phyloP scores from a whole-genome alignment of 2,113 vertebrate genomes.

The Erinaceus europaeus region DNA sequence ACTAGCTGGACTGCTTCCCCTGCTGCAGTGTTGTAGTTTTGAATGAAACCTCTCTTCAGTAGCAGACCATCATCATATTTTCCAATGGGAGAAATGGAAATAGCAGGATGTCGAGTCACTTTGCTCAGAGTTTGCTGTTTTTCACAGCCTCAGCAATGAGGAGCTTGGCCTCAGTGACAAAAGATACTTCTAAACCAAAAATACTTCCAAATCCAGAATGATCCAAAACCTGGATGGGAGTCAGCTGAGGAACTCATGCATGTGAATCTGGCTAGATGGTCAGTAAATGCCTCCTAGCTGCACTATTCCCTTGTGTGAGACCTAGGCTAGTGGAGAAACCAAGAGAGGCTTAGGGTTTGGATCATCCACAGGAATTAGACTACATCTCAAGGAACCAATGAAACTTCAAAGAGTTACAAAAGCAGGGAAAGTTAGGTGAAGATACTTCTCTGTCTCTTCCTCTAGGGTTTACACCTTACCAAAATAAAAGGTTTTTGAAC shows the following conservation, averaged over 20 bases:
- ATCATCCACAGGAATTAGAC: background rate
- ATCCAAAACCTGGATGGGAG: background rate
- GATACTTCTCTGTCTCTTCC: background rate
- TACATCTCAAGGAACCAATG: background rate
- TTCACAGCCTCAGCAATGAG: background rate
- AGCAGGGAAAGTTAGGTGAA: background rate
- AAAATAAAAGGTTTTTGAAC: constrained; percentile 7
- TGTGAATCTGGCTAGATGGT: background rate
- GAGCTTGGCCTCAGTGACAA: constrained; percentile 35
- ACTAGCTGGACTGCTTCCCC: no score
- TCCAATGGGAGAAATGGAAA: constrained; percentile 59
- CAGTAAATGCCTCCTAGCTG: background rate
- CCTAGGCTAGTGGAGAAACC: constrained; percentile 6
- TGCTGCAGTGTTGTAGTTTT: constrained; percentile 2
- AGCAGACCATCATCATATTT: constrained; percentile 61
- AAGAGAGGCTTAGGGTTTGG: background rate
- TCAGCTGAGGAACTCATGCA: background rate
- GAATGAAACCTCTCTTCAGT: constrained; percentile 15
- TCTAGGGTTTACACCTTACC: background rate
- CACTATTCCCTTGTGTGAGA: constrained; percentile 8
- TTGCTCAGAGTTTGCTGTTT: constrained; percentile 21
- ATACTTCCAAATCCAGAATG: constrained; percentile 8
- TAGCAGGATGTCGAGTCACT: constrained; percentile 23
- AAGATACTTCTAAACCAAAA: constrained; percentile 51
- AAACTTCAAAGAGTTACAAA: background rate